Evolutionary conservation across 2,888 invertebrate genomes (phyloP), one percentile per base, ranked within the genome.

Genomic region (Epiperipatus broadwayi): DNA sequence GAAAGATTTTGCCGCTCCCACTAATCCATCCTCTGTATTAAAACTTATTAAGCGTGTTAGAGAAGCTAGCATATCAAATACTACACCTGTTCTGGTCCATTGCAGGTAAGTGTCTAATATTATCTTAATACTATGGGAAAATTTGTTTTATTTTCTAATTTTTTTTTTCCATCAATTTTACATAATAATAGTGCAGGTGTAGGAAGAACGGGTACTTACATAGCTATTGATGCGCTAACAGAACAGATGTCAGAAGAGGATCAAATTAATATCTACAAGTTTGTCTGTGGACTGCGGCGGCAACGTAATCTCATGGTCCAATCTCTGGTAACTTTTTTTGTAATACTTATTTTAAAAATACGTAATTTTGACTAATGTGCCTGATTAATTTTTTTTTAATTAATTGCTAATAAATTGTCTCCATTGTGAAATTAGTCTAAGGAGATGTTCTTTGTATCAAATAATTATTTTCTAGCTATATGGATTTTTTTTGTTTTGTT

Each of bases 1-100:
- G 91, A 87, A 84, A 58, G 91, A 91, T 59, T 89, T 89, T 54
- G 79, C 81, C 58, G 89, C 89, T 1, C 89, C 91, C 0, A 89
- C 91, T 52, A 80, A 87, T 61, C 83, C 89, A 0, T 77, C 81
- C 49, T 85, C 85, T 22, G 78, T 89, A 50, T 71, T 87, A 37
- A 78, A 80, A 54, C 87, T 87, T 53, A 78, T 87, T 41, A 78
- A 78, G 61, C 67, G 83, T 46, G 76, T 87, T 41, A 84, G 84
- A 60, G 78, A 80, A 47, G 78, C 78, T 18, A 84, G 78, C 66
- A 74, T 76, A 3, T 56, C 58, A 40, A 79, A 81, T 57, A 75
- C 75, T 22, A 78, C 83, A 0, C 78, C 81, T 0, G 77, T 79
- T 45, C 68, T 84, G 48, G 81, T 91, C 19, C 89, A 89, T 61